Conservation (phyloP, 2,888 invertebrate genomes). For the Acronicta leporina region DNA sequence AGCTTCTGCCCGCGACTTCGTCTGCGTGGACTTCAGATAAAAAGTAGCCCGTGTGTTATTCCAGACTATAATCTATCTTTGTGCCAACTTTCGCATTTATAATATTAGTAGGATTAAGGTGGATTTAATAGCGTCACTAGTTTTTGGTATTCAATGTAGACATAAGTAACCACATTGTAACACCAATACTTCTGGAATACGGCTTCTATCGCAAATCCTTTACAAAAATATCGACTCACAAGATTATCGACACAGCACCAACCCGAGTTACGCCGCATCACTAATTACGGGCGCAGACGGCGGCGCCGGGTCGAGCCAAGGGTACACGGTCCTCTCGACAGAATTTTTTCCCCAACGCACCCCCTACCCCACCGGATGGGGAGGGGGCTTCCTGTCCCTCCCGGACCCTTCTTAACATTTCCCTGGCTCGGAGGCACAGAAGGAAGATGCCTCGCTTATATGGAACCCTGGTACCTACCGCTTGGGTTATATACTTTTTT, state of each 20-base stretch:
- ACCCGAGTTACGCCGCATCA: slow-evolving; percentile 78
- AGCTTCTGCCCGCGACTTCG: too few species aligned
- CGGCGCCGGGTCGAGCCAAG: slow-evolving; percentile 85
- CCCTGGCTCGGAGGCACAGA: slow-evolving; percentile 86
- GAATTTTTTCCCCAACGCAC: slow-evolving; percentile 83
- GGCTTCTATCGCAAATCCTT: background rate
- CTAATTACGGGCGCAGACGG: slow-evolving; percentile 87
- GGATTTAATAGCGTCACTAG: too few species aligned
- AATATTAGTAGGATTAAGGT: too few species aligned
- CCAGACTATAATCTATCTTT: too few species aligned
- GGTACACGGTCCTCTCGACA: slow-evolving; percentile 83
- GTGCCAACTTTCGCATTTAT: too few species aligned
- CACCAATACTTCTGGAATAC: background rate
- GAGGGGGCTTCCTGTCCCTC: slow-evolving; percentile 79
- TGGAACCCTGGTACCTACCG: slow-evolving; percentile 82
- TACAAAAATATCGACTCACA: slow-evolving; percentile 46
- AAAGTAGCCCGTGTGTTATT: too few species aligned
- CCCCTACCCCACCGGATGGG: slow-evolving; percentile 79
- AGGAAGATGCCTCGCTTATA: slow-evolving; percentile 85
- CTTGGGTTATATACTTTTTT: slow-evolving; percentile 87
- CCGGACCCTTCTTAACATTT: slow-evolving; percentile 88
- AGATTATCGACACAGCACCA: slow-evolving; percentile 71
- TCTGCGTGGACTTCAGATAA: too few species aligned
- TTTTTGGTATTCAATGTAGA: too few species aligned
- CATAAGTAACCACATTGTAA: background rate